Conservation (phyloP, 2,888 invertebrate genomes). For the Iphiclides podalirius region DNA sequence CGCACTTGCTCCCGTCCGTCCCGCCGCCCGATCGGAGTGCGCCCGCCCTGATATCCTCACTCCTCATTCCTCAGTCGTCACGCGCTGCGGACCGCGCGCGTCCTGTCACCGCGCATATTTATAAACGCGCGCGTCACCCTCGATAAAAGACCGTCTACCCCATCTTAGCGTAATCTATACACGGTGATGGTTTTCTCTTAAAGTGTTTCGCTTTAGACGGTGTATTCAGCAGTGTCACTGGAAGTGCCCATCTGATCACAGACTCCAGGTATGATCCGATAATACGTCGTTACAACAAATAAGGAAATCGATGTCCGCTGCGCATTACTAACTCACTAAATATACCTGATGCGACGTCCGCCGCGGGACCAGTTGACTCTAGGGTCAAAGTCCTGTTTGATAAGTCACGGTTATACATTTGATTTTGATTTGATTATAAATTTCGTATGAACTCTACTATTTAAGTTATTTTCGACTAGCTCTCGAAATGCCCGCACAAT, state of each 20-base stretch:
- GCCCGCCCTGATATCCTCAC: slow-evolving; percentile 41
- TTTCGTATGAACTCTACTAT: neutral
- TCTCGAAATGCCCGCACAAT: too few species aligned
- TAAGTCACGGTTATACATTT: slow-evolving; percentile 13
- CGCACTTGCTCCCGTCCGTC: slow-evolving; percentile 57
- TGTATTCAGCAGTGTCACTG: neutral
- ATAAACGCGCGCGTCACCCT: slow-evolving; percentile 67
- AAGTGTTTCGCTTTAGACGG: neutral
- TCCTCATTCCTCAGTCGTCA: slow-evolving; percentile 48
- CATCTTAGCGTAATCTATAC: slow-evolving; percentile 8
- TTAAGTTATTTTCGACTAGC: too few species aligned
- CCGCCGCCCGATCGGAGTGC: slow-evolving; percentile 54
- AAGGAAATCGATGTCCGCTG: slow-evolving; percentile 22
- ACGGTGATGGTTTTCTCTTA: slow-evolving; percentile 3
- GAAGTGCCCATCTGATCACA: neutral
- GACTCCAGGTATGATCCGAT: slow-evolving; percentile 9
- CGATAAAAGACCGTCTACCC: slow-evolving; percentile 57
- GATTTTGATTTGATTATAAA: neutral
- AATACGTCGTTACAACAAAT: slow-evolving; percentile 18
- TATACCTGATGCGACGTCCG: slow-evolving; percentile 19
- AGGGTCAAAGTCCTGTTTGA: slow-evolving; percentile 24
- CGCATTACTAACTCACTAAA: slow-evolving; percentile 20
- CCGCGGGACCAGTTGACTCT: slow-evolving; percentile 10
- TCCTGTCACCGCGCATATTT: slow-evolving; percentile 69
- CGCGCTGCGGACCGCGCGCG: slow-evolving; percentile 60